These are phyloP conservation scores for Diorhabda carinulata DNA, from an alignment of 1,140 invertebrate species.

Conservation along the genomic window DNA sequence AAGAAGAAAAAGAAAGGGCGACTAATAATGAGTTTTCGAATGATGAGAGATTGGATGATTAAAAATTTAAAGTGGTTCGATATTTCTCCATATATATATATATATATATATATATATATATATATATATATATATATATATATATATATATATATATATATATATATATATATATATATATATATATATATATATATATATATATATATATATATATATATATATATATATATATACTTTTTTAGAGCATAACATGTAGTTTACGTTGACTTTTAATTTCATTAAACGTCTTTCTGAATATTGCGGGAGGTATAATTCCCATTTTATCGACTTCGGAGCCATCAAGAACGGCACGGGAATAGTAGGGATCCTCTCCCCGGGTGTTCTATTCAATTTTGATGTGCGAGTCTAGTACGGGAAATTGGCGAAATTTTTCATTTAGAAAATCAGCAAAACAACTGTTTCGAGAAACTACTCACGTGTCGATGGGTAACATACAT, in stretches of 20 bases:
- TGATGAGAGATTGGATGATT: too few species aligned
- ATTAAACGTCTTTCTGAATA: constrained; percentile 6
- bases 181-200: too few species aligned
- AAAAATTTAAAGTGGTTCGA: too few species aligned
- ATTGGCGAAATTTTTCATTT: constrained; percentile 7
- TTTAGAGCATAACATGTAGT: not conserved
- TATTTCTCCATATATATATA: too few species aligned
- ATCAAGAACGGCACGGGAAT: not conserved
- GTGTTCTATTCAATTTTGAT: constrained; percentile 6
- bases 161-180: too few species aligned
- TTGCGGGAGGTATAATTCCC: not conserved
- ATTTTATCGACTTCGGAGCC: not conserved
- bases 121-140: too few species aligned
- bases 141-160: too few species aligned
- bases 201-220: too few species aligned
- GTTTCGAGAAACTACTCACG: constrained; percentile 6
- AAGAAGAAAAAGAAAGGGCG: too few species aligned
- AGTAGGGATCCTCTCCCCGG: not conserved
- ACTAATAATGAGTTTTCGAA: too few species aligned
- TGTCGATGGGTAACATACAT: constrained; percentile 4
- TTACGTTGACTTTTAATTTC: not conserved
- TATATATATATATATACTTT: too few species aligned
- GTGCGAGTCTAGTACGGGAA: constrained; percentile 3
- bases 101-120: too few species aligned
- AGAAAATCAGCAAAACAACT: not conserved